Conservation (phyloP, 2,797 vertebrate genomes). For the Rachycentron canadum region DNA sequence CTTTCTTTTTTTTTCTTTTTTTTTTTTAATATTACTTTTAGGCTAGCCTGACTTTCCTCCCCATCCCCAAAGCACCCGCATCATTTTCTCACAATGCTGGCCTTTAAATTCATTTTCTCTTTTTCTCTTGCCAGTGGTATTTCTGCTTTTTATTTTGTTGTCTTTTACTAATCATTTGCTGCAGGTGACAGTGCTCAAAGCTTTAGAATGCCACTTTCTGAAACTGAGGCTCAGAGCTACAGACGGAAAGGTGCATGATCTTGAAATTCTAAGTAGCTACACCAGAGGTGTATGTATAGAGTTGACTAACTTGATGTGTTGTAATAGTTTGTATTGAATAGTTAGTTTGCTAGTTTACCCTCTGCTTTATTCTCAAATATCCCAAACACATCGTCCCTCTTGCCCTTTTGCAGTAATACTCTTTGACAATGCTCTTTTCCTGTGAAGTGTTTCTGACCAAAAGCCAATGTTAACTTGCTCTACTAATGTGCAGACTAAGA, state of each 20-base stretch:
- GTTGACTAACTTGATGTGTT: slow-evolving; percentile 45
- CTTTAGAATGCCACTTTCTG: slow-evolving; percentile 77
- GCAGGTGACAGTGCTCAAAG: slow-evolving; percentile 82
- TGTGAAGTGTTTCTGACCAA: slow-evolving; percentile 10
- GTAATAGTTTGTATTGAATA: slow-evolving; percentile 49
- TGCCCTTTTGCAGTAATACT: slow-evolving; percentile 18
- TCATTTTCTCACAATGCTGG: slow-evolving; percentile 50
- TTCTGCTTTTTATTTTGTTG: slow-evolving; percentile 68
- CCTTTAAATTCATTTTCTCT: slow-evolving; percentile 45
- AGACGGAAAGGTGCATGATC: slow-evolving; percentile 83
- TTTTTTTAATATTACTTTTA: slow-evolving; percentile 34
- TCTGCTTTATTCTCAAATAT: slow-evolving; percentile 44
- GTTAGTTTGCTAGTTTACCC: slow-evolving; percentile 53
- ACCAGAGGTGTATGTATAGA: slow-evolving; percentile 50
- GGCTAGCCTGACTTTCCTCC: slow-evolving; percentile 38
- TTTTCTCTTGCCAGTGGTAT: slow-evolving; percentile 60
- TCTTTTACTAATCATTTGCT: slow-evolving; percentile 73
- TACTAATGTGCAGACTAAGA: slow-evolving; percentile 44
- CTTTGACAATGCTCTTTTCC: slow-evolving; percentile 22
- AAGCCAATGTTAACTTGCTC: not conserved
- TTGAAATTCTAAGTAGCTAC: slow-evolving; percentile 61
- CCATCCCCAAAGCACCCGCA: slow-evolving; percentile 29
- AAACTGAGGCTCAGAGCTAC: slow-evolving; percentile 77
- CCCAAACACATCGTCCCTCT: slow-evolving; percentile 28
- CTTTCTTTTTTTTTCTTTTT: too few species aligned